Conservation (phyloP, 2,888 invertebrate genomes). For the Dryomyza anilis region DNA sequence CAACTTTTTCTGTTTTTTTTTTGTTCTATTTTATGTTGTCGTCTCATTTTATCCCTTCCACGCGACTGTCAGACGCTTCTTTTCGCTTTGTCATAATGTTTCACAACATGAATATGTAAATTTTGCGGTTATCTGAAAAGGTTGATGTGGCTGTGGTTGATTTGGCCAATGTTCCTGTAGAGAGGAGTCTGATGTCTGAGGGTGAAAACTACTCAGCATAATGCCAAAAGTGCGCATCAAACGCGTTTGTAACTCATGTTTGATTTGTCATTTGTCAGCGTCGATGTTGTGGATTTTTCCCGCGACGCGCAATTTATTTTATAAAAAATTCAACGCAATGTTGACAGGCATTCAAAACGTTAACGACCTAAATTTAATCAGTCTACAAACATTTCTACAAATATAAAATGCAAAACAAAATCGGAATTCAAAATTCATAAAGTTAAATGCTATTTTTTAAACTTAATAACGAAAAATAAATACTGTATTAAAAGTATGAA, state of each 20-base stretch:
- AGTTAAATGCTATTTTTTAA: too few relatives aligned
- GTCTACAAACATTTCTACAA: too few relatives aligned
- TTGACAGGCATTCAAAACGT: too few relatives aligned
- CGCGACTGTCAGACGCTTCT: not conserved
- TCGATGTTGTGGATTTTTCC: not conserved
- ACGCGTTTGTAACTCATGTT: not conserved
- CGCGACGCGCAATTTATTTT: not conserved
- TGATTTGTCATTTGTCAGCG: conserved; percentile 15
- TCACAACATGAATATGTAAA: conserved; percentile 18
- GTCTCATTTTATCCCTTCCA: not conserved
- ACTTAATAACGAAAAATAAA: too few relatives aligned
- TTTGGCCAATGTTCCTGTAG: not conserved
- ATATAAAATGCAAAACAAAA: not conserved
- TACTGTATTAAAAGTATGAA: too few relatives aligned
- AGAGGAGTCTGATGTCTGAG: not conserved
- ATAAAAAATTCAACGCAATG: not conserved
- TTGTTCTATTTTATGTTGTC: not conserved
- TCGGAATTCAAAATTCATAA: too few relatives aligned
- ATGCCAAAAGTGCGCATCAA: conserved; percentile 5
- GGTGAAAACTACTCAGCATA: not conserved
- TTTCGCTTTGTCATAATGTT: conserved; percentile 13
- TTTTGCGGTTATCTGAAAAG: conserved; percentile 1
- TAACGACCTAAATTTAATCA: too few relatives aligned
- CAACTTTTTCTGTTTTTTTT: too few relatives aligned
- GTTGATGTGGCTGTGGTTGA: not conserved